These are phyloP conservation scores for Gymnobelideus leadbeateri DNA, from an alignment of 2,113 vertebrate genomes.

Conservation along the genomic window DNA sequence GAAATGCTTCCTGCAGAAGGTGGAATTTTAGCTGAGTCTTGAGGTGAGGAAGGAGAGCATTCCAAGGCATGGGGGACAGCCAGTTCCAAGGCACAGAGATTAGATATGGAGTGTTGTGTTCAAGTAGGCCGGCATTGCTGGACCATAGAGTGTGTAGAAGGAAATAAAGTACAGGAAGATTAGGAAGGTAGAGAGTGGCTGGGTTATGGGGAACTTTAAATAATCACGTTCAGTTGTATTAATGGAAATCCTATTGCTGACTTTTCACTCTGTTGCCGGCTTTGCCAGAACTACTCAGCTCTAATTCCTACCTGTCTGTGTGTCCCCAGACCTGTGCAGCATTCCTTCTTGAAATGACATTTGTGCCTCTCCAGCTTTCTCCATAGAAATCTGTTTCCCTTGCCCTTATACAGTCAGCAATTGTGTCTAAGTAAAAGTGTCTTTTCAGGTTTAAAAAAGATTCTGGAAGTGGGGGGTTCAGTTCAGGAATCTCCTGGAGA, in stretches of 20 bases:
- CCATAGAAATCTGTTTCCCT: accelerated
- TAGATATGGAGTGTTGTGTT: neutral
- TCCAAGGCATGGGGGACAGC: neutral
- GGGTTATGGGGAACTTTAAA: neutral
- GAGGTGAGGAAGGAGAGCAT: neutral
- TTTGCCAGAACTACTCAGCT: neutral
- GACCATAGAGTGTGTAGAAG: neutral
- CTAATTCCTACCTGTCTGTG: neutral
- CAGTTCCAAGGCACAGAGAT: neutral
- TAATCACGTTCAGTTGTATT: neutral
- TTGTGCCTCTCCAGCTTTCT: neutral
- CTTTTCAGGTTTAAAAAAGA: slow-evolving; percentile 92
- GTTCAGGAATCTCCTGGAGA: slow-evolving; percentile 86
- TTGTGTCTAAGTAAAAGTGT: neutral
- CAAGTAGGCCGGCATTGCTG: neutral
- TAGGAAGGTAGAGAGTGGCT: neutral
- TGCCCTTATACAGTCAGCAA: too few relatives aligned
- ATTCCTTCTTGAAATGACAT: accelerated
- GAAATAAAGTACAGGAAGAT: neutral
- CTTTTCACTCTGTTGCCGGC: neutral
- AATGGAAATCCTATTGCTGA: neutral
- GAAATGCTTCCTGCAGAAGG: neutral
- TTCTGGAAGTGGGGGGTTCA: slow-evolving; percentile 93
- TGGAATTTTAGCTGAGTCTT: neutral
- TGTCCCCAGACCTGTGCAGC: neutral